Base-by-base conservation (phyloP, 2,113 vertebrate genomes). In the Catharus minimus region DNA sequence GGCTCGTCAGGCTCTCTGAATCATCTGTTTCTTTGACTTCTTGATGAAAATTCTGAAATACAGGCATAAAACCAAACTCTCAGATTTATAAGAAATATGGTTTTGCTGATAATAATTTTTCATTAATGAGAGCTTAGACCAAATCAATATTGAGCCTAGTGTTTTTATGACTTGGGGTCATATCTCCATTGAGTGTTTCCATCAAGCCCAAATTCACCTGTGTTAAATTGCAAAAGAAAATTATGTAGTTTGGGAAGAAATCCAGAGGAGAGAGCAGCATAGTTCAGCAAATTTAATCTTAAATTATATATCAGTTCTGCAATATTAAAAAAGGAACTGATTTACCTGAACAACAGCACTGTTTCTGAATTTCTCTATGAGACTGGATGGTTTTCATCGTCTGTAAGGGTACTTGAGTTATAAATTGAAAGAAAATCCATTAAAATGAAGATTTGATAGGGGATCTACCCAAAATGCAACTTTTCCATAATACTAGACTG, bases 1-100 rank as follows among this genome's bases (percentile, higher is more conserved):
- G 93, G 95, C 98, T 99, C 27, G 96, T 98, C 68, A 98, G 82
- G 72, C 98, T 99, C 92, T 98, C 98, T 83, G 98, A 98, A 89
- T 95, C 95, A 71, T 96, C 93, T 94, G 96, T 92, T 76, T 97
- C 95, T 82, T 97, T 96, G 89, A 97, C 91, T 92, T 97, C 97
- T 94, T 97, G 94, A 92, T 95, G 94, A 94, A 98, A 97, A 94
- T 98, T 98, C 99, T 99, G 96, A 91, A 93, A 98, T 92, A 75
- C 41, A 95, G 88, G 64, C 93, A 91, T 33, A 92, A 95, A 82
- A 61, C 1, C 38, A 58, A 27, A 65, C 15, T 46, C 36, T 76
- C 77, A 69, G 4, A 60, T 74, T 84, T 86, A 47, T 50, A 58
- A 86, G 33, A 77, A 69, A 64, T 28, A 6, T 4, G 18, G 26